Evolutionary conservation across 2,797 vertebrate genomes (phyloP).

Genomic region (Cynopterus sphinx): DNA sequence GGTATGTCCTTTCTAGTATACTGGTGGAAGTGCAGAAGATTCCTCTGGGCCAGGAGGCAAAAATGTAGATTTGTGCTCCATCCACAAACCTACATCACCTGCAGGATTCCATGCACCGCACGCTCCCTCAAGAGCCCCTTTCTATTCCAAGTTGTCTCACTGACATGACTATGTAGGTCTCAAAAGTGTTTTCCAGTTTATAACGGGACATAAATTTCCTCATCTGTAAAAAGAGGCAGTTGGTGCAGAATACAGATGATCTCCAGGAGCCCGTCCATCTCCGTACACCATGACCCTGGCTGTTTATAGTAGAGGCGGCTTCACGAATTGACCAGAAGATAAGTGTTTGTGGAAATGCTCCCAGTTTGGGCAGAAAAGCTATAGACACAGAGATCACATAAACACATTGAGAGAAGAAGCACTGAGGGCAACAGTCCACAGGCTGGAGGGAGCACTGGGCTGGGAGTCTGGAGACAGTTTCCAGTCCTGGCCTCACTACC

Average conservation of each 20-base stretch:
- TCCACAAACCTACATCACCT: background rate
- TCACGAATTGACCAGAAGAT: background rate
- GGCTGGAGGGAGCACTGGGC: background rate
- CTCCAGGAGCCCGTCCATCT: background rate
- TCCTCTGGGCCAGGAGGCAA: background rate
- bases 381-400: fast-evolving
- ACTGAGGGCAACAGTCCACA: fast-evolving
- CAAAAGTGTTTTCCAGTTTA: background rate
- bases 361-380: background rate
- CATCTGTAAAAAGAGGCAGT: background rate
- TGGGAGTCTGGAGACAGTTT: background rate
- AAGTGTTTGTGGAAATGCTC: background rate
- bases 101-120: background rate
- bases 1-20: background rate
- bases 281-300: background rate
- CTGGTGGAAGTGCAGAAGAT: background rate
- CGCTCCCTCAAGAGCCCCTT: background rate
- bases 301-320: background rate
- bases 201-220: background rate
- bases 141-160: background rate
- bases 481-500: background rate
- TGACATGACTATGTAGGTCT: background rate
- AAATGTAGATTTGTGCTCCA: background rate
- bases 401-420: background rate
- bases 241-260: background rate